Base-by-base conservation (phyloP, 2,113 vertebrate genomes). In the Regulus satrapa region DNA sequence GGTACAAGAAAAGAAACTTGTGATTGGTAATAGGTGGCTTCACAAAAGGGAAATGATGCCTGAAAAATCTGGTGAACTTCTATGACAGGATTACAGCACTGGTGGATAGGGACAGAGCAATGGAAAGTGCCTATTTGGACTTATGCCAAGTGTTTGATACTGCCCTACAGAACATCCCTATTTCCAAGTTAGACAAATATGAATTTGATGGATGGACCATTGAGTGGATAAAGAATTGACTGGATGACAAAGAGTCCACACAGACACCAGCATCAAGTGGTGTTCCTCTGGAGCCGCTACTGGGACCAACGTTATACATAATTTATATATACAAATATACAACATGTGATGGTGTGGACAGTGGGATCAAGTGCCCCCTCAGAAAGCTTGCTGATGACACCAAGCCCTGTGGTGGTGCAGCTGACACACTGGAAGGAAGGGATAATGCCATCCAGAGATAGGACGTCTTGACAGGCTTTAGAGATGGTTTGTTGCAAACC, bases 261-360 rank as follows among this genome's bases (percentile, higher is more conserved):
- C 15, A 0, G 0, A 46, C 28, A 55, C 11, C 28, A 38, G 19
- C 24, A 59, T 18, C 0, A 1, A 59, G 6, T 38, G 9, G 23
- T n/a, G 7, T 23, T 52, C n/a, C 28, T 46, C 9, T 8, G 18
- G 7, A 5, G 14, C 40, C 1, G 1, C 23, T 55, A 63, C 28
- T 38, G 49, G 38, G 32, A 10, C 17, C 2, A 5, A 18, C 14
- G 6, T 18, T 32, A 23, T 38, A n/a, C n/a, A n/a, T n/a, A n/a
- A n/a, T n/a, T n/a, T n/a, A n/a, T n/a, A n/a, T n/a, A n/a, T n/a
- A n/a, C n/a, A n/a, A n/a, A n/a, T n/a, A n/a, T n/a, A 20, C 18
- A 62, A 26, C 5, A 38, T 38, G 21, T 0, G 0, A 28, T 73
- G 28, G 19, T 12, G 18, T 12, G 14, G 18, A 38, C n/a, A 32